Conservation (phyloP, 2,113 vertebrate species). For the Bubo blakistoni region DNA sequence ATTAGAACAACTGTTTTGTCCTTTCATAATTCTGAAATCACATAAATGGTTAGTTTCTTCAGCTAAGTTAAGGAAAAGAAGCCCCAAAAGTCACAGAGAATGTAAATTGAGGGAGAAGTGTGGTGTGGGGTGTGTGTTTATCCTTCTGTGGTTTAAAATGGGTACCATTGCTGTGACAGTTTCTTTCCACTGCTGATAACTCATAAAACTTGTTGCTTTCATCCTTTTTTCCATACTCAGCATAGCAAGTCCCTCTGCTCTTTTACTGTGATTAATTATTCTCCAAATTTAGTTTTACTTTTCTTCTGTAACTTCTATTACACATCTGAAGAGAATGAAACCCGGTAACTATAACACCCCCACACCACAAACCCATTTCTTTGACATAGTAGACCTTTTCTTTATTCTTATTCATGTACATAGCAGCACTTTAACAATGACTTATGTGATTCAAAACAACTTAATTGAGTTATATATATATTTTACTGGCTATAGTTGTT, state of each 20-base stretch:
- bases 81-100: background rate
- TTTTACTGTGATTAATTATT: background rate
- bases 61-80: background rate
- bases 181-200: background rate
- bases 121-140: fast-evolving
- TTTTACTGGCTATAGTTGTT: background rate
- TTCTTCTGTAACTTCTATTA: background rate
- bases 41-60: background rate
- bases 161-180: background rate
- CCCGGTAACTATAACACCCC: background rate
- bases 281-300: background rate
- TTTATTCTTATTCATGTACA: background rate
- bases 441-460: background rate
- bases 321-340: background rate
- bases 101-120: background rate
- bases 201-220: background rate
- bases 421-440: background rate
- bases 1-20: background rate
- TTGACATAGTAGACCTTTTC: background rate
- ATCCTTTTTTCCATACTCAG: background rate
- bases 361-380: background rate
- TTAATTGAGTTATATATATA: background rate
- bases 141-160: background rate
- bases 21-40: no score
- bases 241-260: background rate